These are phyloP conservation scores for Aptenodytes patagonicus DNA, from an alignment of 2,113 vertebrate species.

Conservation along the genomic window DNA sequence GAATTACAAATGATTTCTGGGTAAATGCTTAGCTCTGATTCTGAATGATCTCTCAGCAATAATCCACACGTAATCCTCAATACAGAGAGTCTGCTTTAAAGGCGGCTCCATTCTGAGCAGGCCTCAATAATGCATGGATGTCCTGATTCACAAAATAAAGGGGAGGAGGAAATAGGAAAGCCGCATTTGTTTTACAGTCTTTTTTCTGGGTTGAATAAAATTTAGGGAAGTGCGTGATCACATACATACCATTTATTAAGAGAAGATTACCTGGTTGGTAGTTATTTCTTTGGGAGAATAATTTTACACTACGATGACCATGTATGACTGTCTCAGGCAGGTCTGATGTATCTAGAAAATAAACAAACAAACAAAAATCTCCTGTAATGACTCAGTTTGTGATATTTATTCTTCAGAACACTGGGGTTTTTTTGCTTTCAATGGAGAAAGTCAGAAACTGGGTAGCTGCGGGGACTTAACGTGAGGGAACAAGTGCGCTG, in stretches of 20 bases:
- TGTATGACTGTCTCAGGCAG: background rate
- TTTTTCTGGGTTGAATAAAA: background rate
- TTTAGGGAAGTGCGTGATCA: background rate
- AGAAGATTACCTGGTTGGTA: background rate
- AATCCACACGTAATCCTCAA: slow-evolving; percentile 45
- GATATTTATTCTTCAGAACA: background rate
- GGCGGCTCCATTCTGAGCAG: background rate
- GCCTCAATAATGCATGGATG: background rate
- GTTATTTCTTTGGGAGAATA: slow-evolving; percentile 4
- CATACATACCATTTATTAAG: background rate
- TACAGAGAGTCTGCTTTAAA: background rate
- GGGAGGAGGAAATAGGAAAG: background rate
- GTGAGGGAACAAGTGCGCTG: background rate
- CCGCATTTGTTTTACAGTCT: background rate
- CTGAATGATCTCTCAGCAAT: slow-evolving; percentile 38
- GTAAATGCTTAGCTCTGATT: background rate
- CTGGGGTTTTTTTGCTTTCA: background rate
- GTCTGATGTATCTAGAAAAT: slow-evolving; percentile 12
- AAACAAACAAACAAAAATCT: background rate
- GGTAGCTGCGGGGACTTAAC: background rate
- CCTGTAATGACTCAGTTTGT: background rate
- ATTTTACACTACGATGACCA: background rate
- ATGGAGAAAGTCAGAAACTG: background rate
- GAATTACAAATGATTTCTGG: slow-evolving; percentile 51
- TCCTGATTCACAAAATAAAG: background rate